phyloP scores from a whole-genome alignment of 2,113 vertebrate species.

The Pagrus major region DNA sequence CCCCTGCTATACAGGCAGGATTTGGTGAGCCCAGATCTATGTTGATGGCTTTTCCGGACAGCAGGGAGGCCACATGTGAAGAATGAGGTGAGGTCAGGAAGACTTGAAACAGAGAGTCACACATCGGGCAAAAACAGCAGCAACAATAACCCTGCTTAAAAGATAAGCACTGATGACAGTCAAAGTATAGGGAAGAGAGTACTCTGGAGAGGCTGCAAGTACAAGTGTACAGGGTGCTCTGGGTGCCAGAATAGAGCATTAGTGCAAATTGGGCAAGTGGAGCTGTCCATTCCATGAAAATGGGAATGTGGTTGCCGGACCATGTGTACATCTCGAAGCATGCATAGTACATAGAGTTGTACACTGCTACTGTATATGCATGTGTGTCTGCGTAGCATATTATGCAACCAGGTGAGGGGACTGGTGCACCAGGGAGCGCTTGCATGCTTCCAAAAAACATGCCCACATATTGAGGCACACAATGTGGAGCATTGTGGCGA shows the following conservation, averaged over 20 bases:
- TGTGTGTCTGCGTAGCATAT: neutral
- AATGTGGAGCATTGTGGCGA: slow-evolving; percentile 47
- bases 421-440: slow-evolving; percentile 28
- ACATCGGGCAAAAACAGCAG: neutral
- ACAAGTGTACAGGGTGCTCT: slow-evolving; percentile 19
- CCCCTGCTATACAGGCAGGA: slow-evolving; percentile 4
- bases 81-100: slow-evolving; percentile 21
- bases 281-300: slow-evolving; percentile 3
- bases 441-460: slow-evolving; percentile 57
- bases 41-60: slow-evolving; percentile 20
- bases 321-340: neutral
- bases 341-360: neutral
- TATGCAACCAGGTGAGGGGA: slow-evolving; percentile 45
- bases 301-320: slow-evolving; percentile 17
- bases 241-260: slow-evolving; percentile 49
- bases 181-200: neutral
- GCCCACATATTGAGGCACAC: slow-evolving; percentile 24
- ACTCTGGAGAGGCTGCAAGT: slow-evolving; percentile 11
- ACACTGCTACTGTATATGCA: neutral
- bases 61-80: slow-evolving; percentile 19
- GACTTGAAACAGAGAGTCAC: slow-evolving; percentile 7
- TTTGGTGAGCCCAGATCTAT: neutral
- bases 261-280: slow-evolving; percentile 11
- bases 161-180: slow-evolving; percentile 10
- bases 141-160: slow-evolving; percentile 13